Conservation (phyloP, 2,888 invertebrate genomes). For the Spodoptera littoralis region DNA sequence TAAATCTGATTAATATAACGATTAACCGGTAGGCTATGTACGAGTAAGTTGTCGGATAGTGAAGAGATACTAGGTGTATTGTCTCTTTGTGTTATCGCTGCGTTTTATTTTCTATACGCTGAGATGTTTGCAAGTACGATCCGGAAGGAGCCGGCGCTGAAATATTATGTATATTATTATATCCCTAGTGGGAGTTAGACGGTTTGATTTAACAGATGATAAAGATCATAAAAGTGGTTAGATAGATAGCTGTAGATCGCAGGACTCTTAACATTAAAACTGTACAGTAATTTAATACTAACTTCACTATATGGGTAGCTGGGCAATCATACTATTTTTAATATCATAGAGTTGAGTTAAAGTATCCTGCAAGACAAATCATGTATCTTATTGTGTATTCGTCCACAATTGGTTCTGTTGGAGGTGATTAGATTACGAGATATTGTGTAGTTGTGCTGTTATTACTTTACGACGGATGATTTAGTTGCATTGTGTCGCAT, state of each 20-base stretch:
- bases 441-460: slow-evolving; percentile 69
- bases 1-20: slow-evolving; percentile 86
- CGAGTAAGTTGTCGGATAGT: slow-evolving; percentile 79
- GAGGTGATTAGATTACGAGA: slow-evolving; percentile 66
- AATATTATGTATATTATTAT: slow-evolving; percentile 68
- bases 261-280: slow-evolving; percentile 78
- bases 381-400: slow-evolving; percentile 74
- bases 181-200: slow-evolving; percentile 68
- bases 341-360: slow-evolving; percentile 79
- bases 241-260: slow-evolving; percentile 80
- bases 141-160: slow-evolving; percentile 55
- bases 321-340: slow-evolving; percentile 87
- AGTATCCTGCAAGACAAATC: slow-evolving; percentile 75
- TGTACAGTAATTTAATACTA: slow-evolving; percentile 87
- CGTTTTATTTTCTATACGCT: slow-evolving; percentile 66
- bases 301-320: slow-evolving; percentile 87
- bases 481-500: slow-evolving; percentile 49
- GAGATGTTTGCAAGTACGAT: slow-evolving; percentile 57
- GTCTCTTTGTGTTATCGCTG: slow-evolving; percentile 68
- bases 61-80: slow-evolving; percentile 73
- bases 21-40: slow-evolving; percentile 79
- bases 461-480: slow-evolving; percentile 53
- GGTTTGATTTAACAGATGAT: slow-evolving; percentile 64
- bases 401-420: slow-evolving; percentile 74
- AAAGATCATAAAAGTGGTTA: slow-evolving; percentile 73